A percentile compares a stretch with the other conserved stretches of the same genome.
phyloP scores from a whole-genome alignment of 2,797 vertebrate genomes.

The Nannoperca obscura region DNA sequence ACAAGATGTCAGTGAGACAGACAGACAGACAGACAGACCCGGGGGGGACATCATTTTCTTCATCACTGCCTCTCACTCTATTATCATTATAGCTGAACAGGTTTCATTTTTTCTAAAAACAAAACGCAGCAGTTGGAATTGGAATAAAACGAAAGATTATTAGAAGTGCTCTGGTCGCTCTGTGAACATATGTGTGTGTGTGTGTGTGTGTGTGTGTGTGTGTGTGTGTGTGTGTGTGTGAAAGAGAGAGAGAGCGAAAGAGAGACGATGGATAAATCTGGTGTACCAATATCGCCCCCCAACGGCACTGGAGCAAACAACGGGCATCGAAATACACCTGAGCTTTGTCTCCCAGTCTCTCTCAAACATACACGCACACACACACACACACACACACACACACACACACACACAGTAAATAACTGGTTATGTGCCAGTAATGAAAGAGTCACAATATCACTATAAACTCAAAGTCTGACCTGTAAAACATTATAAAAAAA shows the following conservation, averaged over 20 bases:
- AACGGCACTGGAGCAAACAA: conserved; percentile 31
- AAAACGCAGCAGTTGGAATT: conserved; percentile 1
- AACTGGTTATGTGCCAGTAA: background rate
- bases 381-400: background rate
- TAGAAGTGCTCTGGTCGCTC: conserved; percentile 22
- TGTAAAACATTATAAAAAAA: background rate
- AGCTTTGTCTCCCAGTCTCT: background rate
- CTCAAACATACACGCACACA: background rate
- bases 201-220: background rate
- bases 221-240: no score
- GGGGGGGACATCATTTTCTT: conserved; percentile 21
- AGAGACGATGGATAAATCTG: background rate
- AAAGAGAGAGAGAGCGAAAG: background rate
- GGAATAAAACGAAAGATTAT: conserved; percentile 22
- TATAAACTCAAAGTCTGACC: background rate
- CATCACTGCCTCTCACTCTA: conserved; percentile 9
- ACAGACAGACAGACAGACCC: background rate
- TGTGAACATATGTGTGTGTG: background rate
- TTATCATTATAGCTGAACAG: background rate
- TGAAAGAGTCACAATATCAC: background rate
- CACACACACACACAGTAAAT: background rate
- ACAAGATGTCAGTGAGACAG: background rate
- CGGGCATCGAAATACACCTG: background rate
- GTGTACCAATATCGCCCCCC: conserved; percentile 72
- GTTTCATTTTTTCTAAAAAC: conserved; percentile 6